phyloP scores from a whole-genome alignment of 2,797 vertebrate genomes.

The Dipus sagitta region DNA sequence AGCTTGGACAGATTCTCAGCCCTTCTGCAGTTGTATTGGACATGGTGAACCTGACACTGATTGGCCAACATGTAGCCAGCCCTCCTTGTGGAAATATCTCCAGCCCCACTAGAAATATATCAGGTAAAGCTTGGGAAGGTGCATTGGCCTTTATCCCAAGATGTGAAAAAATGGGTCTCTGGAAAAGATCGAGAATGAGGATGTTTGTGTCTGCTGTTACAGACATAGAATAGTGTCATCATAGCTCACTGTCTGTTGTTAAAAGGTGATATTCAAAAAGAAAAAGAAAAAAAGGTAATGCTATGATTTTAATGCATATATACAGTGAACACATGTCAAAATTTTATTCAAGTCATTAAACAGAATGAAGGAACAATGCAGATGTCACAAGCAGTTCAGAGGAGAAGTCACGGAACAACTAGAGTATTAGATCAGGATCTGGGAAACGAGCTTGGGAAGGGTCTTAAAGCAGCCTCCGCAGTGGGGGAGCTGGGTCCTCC shows the following conservation, averaged over 20 bases:
- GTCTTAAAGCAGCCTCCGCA: background rate
- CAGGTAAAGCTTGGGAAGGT: background rate
- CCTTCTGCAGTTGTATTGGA: background rate
- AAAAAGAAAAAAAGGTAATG: slow-evolving; percentile 18
- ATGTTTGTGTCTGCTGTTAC: background rate
- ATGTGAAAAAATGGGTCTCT: background rate
- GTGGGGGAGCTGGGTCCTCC: too few species aligned
- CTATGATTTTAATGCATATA: slow-evolving; percentile 48
- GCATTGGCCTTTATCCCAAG: background rate
- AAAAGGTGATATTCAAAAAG: slow-evolving; percentile 24
- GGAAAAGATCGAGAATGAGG: background rate
- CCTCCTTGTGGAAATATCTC: too few species aligned
- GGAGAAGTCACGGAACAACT: slow-evolving; percentile 37
- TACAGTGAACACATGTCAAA: slow-evolving; percentile 67
- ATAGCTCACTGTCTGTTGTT: slow-evolving; percentile 55
- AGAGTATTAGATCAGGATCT: background rate
- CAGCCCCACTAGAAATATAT: background rate
- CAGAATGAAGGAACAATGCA: slow-evolving; percentile 64
- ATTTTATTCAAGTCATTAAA: slow-evolving; percentile 67
- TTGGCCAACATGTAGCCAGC: background rate
- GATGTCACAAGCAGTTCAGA: slow-evolving; percentile 61
- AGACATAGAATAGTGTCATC: slow-evolving; percentile 50
- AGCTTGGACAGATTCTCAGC: background rate
- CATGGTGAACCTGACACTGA: background rate
- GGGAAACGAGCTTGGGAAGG: background rate